These are phyloP conservation scores for Eolophus roseicapilla DNA, from an alignment of 2,113 vertebrate species.

Conservation along the genomic window DNA sequence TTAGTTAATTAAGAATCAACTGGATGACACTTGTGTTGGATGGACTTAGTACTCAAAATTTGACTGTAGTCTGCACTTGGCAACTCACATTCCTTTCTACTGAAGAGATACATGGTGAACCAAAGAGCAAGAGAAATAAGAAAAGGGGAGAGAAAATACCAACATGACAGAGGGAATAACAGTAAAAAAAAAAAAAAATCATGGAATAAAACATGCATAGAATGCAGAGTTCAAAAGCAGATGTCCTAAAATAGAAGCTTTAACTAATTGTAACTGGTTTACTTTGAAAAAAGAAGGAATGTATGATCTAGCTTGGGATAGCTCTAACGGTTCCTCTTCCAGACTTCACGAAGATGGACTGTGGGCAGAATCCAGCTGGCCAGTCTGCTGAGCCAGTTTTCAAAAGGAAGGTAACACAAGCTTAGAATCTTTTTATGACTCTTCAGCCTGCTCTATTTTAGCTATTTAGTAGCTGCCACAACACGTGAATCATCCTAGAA, in stretches of 20 bases:
- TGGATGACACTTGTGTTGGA: neutral
- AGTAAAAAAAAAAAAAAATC: neutral
- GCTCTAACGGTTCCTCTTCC: neutral
- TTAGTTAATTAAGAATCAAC: neutral
- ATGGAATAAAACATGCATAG: neutral
- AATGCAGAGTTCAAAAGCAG: neutral
- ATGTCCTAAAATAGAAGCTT: neutral
- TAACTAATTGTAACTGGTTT: neutral
- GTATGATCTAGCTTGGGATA: neutral
- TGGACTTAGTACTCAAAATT: neutral
- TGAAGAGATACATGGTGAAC: neutral
- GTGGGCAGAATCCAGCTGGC: neutral
- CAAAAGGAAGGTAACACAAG: neutral
- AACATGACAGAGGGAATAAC: neutral
- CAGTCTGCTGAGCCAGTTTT: neutral
- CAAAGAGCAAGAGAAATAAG: neutral
- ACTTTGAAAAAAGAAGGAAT: neutral
- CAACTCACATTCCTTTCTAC: neutral
- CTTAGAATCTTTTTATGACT: neutral
- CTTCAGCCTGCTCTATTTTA: neutral
- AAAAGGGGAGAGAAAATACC: neutral
- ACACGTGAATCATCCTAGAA: neutral
- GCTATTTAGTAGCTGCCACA: neutral
- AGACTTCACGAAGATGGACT: neutral
- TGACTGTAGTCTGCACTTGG: neutral